Evolutionary conservation across 2,888 invertebrate genomes (phyloP).

Genomic region (Drosophila vallismaia): DNA sequence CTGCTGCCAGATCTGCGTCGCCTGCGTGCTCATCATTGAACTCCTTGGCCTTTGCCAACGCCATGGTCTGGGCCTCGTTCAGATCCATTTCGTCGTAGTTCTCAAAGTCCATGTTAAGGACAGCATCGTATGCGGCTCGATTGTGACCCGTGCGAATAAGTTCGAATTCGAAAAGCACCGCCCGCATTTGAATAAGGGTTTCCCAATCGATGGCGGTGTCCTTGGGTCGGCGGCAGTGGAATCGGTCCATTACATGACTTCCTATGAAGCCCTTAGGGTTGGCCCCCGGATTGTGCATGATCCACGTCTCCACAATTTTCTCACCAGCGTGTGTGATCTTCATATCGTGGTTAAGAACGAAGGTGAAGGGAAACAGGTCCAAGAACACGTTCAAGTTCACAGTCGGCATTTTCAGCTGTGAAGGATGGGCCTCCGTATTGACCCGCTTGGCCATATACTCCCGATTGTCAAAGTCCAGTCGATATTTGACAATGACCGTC

Average conservation of each 20-base stretch:
- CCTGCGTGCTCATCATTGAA: slow-evolving; percentile 46
- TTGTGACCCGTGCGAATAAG: slow-evolving; percentile 86
- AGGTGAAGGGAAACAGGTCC: slow-evolving; percentile 94
- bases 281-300: slow-evolving; percentile 85
- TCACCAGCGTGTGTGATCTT: slow-evolving; percentile 91
- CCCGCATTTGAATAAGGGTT: slow-evolving; percentile 91
- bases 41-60: slow-evolving; percentile 57
- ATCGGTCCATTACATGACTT: slow-evolving; percentile 88
- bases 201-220: slow-evolving; percentile 93
- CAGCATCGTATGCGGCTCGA: slow-evolving; percentile 73
- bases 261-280: slow-evolving; percentile 86
- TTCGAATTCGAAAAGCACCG: slow-evolving; percentile 94
- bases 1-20: slow-evolving; percentile 31
- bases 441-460: slow-evolving; percentile 86
- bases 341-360: slow-evolving; percentile 91
- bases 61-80: slow-evolving; percentile 67
- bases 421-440: slow-evolving; percentile 81
- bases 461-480: slow-evolving; percentile 94
- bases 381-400: slow-evolving; percentile 90
- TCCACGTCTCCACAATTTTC: slow-evolving; percentile 90
- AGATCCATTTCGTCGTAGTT: slow-evolving; percentile 74
- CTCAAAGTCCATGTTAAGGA: slow-evolving; percentile 76
- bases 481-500: slow-evolving; percentile 87
- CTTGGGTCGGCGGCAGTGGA: slow-evolving; percentile 92
- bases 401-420: slow-evolving; percentile 82